Conservation (phyloP, 2,113 vertebrate species). For the Choloepus hoffmanni region DNA sequence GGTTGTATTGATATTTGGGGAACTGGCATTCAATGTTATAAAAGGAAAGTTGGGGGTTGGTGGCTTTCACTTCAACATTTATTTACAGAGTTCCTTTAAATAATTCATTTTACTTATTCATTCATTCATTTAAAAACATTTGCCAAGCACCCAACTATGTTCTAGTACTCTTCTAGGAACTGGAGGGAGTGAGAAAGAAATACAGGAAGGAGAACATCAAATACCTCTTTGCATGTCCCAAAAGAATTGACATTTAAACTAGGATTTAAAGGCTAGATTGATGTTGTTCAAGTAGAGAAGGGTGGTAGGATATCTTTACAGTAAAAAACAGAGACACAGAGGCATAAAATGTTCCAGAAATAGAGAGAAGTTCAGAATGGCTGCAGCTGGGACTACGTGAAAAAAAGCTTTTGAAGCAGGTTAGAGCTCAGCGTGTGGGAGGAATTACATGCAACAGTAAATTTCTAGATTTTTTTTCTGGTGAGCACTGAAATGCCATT, state of each 20-base stretch:
- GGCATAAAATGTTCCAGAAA: neutral
- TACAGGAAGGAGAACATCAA: neutral
- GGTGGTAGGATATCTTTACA: neutral
- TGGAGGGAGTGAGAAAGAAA: neutral
- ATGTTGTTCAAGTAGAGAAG: neutral
- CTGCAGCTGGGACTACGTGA: neutral
- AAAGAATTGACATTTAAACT: neutral
- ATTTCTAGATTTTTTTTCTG: neutral
- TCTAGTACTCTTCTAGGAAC: neutral
- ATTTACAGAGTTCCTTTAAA: slow-evolving; percentile 8
- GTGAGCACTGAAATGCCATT: neutral
- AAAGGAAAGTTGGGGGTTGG: neutral
- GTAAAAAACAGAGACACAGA: neutral
- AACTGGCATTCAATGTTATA: neutral
- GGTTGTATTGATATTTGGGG: neutral
- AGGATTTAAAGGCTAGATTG: neutral
- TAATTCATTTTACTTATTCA: neutral
- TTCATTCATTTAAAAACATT: neutral
- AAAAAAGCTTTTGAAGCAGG: neutral
- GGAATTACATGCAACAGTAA: neutral
- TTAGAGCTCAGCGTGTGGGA: neutral
- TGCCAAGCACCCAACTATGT: neutral
- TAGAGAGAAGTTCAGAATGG: neutral
- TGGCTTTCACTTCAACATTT: neutral
- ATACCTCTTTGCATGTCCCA: neutral